Base-by-base conservation (phyloP, 2,888 invertebrate species). In the Tetheella fluctuosa region DNA sequence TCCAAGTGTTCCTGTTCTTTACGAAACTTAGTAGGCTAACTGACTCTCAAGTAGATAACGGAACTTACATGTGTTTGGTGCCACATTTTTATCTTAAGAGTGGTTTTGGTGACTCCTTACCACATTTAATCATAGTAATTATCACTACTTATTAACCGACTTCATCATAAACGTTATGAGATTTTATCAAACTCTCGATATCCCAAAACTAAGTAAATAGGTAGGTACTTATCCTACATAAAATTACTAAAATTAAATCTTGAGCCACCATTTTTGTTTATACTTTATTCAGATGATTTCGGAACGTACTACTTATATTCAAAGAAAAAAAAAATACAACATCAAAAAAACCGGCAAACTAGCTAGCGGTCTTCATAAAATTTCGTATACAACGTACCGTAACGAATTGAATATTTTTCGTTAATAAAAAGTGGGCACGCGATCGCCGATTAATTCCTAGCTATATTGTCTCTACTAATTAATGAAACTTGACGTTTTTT, bases 381-480 rank as follows among this genome's bases (percentile, higher is more conserved):
- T 61, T 70, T 68, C 60, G 64, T 67, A 60, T 20, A 48, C 48
- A 62, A 61, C 60, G 55, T 55, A 61, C 79, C 83, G 73, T 81
- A 71, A 69, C 83, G 71, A 82, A 84, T 84, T 67, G 69, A 71
- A 74, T 79, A 83, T 82, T 79, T 84, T 74, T 80, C 63, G 73
- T 79, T 79, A 79, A 71, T 81, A 78, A 76, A 78, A 79, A 70
- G 59, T 60, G 59, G 66, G 81, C 85, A 85, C 85, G 85, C 85
- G 79, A 85, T 70, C 76, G 62, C 60, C 64, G 71, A 68, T 72
- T 71, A 67, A 74, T 77, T 73, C 68, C 64, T 60, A 68, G 73
- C 77, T 84, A 80, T 83, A 80, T 80, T 83, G 80, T 83, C 74
- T 74, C 71, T 74, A 68, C 65, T 81, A 81, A 85, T 81, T 83